Evolutionary conservation across 2,113 vertebrate species (phyloP), one percentile per base, ranked within the genome.

Genomic region (Oreochromis tanganicae): DNA sequence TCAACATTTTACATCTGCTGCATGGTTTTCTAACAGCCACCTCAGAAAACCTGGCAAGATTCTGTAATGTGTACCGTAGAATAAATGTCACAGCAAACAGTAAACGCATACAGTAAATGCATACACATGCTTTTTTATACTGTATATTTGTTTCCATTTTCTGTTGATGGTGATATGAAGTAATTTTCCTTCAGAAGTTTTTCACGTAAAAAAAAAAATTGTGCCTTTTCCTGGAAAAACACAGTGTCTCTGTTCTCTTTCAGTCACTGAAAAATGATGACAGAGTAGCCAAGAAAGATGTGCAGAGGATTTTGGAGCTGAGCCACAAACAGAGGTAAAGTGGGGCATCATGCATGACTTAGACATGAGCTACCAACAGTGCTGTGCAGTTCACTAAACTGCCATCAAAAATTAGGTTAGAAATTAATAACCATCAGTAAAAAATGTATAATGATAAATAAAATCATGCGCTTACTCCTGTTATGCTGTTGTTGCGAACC

Each of bases 311-410:
- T 90, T 95, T 99, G 96, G 98, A 98, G 93, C 95, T 99, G 93
- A 97, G 98, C 94, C 97, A 98, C 96, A 99, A 98, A 90, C 98
- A 99, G 95, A 98, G 98, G 99, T 99, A 97, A 96, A 84, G 48
- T 79, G 19, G 61, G 56, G 46, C 85, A 57, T 79, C 50, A n/a
- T 43, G 71, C 66, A 21, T 55, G 63, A 86, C 32, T 87, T 61
- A 80, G 24, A 82, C 73, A 46, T 29, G 21, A 84, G 34, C 56
- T 73, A 14, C 68, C 52, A 68, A 80, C 87, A 29, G 41, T 27
- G 16, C 9, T 6, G 5, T 16, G 27, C 32, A 57, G 27, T 68
- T 75, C 50, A 71, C 5, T 21, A 66, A 16, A 21, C 52, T 50
- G 17, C 14, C 59, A 24, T 36, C 2, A 46, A 54, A 52, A 89